Evolutionary conservation across 2,113 vertebrate species (phyloP).

Genomic region (Herpetotheres cachinnans): DNA sequence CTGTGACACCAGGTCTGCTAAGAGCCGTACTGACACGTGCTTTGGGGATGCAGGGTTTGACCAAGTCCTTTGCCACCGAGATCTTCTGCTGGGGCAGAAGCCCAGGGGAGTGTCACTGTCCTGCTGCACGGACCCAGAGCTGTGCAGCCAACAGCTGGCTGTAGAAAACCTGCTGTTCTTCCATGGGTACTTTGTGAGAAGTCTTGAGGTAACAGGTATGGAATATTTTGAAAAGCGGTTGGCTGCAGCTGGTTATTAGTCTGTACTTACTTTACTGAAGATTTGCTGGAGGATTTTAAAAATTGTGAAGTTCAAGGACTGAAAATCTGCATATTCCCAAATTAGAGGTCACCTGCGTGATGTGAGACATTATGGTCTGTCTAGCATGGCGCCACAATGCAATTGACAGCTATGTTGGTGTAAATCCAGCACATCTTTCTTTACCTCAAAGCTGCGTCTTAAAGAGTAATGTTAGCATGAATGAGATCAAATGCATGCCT

Average conservation of each 20-base stretch:
- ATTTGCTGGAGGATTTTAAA: neutral
- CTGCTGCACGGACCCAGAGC: neutral
- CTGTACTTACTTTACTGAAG: neutral
- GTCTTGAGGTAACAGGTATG: neutral
- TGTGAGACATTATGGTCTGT: neutral
- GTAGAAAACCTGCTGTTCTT: neutral
- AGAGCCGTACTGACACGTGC: fast-evolving
- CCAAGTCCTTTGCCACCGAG: neutral
- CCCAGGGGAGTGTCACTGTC: neutral
- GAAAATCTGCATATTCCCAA: neutral
- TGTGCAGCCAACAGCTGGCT: neutral
- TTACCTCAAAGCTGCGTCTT: neutral
- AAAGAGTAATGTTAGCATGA: neutral
- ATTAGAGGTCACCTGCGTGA: neutral
- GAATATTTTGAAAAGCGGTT: neutral
- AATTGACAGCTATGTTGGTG: neutral
- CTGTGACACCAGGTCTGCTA: neutral
- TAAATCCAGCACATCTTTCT: neutral
- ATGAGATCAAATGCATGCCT: neutral
- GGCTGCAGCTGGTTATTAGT: neutral
- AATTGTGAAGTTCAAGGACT: neutral
- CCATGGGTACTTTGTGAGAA: neutral
- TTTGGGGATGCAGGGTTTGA: neutral
- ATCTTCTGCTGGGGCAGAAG: neutral
- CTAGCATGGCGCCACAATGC: neutral